These are phyloP conservation scores for Lutjanus campechanus DNA, from an alignment of 2,797 vertebrate species.

Conservation along the genomic window DNA sequence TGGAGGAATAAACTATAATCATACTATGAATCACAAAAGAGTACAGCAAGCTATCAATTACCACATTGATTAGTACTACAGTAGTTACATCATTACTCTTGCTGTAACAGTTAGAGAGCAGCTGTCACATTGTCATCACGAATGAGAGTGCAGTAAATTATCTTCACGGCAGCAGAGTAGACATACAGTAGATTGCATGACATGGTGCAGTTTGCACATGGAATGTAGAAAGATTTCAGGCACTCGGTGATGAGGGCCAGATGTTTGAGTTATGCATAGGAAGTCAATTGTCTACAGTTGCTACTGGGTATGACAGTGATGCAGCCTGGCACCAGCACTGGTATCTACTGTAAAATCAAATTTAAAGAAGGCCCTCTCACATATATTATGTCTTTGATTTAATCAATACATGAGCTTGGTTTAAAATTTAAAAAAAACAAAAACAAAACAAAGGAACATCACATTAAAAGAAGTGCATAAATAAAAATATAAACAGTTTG, in stretches of 20 bases:
- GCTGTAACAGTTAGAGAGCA: background rate
- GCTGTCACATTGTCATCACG: conserved; percentile 4
- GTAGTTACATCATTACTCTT: background rate
- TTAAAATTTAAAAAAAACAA: background rate
- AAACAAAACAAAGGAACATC: conserved; percentile 22
- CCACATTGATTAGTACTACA: background rate
- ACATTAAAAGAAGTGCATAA: conserved; percentile 46
- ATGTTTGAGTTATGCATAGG: conserved; percentile 73
- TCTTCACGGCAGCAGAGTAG: conserved; percentile 40
- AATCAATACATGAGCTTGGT: conserved; percentile 18
- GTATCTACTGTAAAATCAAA: conserved; percentile 52
- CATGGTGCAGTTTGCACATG: conserved; percentile 68
- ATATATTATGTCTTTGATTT: conserved; percentile 39
- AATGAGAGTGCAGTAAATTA: conserved; percentile 34
- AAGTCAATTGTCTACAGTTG: conserved; percentile 68
- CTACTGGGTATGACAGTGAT: conserved; percentile 64
- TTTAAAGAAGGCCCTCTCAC: conserved; percentile 40
- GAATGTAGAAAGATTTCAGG: conserved; percentile 69
- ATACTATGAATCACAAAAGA: background rate
- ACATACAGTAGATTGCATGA: conserved; percentile 56
- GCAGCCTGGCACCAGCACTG: conserved; percentile 39
- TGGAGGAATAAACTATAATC: background rate
- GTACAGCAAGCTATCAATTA: background rate
- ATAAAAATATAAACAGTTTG: conserved; percentile 52
- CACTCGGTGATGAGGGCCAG: conserved; percentile 73